Evolutionary conservation across 2,888 invertebrate species (phyloP).

Genomic region (Lamproptera curius): DNA sequence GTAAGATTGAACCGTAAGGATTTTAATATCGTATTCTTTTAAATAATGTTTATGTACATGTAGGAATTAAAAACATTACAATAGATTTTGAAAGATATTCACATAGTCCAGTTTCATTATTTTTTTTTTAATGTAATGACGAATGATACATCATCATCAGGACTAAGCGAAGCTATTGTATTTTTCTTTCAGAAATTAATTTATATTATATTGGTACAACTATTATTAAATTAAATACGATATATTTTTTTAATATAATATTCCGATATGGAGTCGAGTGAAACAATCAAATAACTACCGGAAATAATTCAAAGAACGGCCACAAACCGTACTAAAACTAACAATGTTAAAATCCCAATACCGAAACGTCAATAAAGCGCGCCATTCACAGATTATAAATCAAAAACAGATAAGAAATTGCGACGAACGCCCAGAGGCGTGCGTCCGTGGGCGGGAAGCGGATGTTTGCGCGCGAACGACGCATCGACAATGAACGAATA

Average conservation of each 20-base stretch:
- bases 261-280: neutral
- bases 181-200: too few relatives aligned
- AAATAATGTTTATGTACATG: neutral
- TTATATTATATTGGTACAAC: too few relatives aligned
- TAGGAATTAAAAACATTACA: neutral
- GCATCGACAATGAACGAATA: slow-evolving; percentile 49
- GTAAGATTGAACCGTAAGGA: too few relatives aligned
- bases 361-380: slow-evolving; percentile 1
- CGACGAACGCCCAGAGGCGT: slow-evolving; percentile 25
- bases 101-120: too few relatives aligned
- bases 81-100: neutral
- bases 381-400: slow-evolving; percentile 27
- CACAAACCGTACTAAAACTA: too few relatives aligned
- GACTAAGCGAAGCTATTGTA: too few relatives aligned
- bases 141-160: too few relatives aligned
- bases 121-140: too few relatives aligned
- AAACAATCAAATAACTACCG: too few relatives aligned
- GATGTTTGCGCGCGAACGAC: slow-evolving; percentile 53
- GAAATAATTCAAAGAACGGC: too few relatives aligned
- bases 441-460: slow-evolving; percentile 46
- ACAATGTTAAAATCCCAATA: too few relatives aligned
- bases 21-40: neutral
- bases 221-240: neutral
- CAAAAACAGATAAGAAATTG: slow-evolving; percentile 30
- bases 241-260: neutral